Percentiles rank a stretch among this genome's conserved stretches.
phyloP scores from a whole-genome alignment of 2,113 vertebrate genomes.

The Lasiurus cinereus region DNA sequence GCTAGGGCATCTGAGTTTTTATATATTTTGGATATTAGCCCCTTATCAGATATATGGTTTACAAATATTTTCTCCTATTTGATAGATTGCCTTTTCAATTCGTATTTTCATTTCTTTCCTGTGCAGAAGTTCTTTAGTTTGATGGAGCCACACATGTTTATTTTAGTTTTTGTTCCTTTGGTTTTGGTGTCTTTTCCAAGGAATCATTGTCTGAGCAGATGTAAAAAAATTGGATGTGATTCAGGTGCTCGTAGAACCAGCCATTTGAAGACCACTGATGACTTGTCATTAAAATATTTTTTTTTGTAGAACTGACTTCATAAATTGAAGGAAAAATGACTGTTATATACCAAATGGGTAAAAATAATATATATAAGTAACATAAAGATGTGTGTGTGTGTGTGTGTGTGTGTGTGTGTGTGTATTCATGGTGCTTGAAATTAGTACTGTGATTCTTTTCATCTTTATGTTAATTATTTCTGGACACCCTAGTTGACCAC shows the following conservation, averaged over 20 bases:
- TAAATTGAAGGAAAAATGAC: not conserved
- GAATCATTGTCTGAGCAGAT: not conserved
- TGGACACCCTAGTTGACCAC: constrained; percentile 42
- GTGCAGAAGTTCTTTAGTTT: not conserved
- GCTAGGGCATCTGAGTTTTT: no score
- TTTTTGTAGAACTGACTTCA: constrained; percentile 14
- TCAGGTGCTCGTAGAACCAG: not conserved
- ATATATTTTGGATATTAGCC: not conserved
- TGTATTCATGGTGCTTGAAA: not conserved
- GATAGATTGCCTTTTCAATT: not conserved
- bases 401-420: no score
- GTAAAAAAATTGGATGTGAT: not conserved
- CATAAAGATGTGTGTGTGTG: no score
- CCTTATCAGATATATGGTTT: not conserved
- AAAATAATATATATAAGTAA: not conserved
- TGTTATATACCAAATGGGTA: not conserved
- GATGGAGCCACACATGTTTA: not conserved
- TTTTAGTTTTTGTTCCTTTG: not conserved
- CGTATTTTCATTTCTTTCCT: not conserved
- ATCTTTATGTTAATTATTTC: constrained; percentile 49
- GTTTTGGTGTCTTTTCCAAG: not conserved
- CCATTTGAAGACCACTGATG: not conserved
- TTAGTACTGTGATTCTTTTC: constrained; percentile 60
- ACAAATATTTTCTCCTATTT: not conserved
- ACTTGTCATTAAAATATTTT: not conserved